Base-by-base conservation (phyloP, 2,888 invertebrate genomes). In the Ichneumon xanthorius region DNA sequence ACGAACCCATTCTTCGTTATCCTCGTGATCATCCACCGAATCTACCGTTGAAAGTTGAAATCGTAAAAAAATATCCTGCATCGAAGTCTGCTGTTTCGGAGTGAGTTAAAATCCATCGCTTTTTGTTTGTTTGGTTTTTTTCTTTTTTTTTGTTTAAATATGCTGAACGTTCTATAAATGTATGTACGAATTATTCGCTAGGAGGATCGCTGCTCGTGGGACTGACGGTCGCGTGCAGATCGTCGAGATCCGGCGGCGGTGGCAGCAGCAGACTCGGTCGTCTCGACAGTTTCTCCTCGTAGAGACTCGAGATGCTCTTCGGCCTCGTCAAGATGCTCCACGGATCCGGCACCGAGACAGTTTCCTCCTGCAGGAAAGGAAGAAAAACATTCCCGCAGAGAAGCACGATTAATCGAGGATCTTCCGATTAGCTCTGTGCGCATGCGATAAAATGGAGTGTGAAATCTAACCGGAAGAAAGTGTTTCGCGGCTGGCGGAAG, bases 401-500 rank as follows among this genome's bases (percentile, higher is more conserved):
- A 22, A 26, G n/a, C 22, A 58, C 58, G 58, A 9, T 11, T 11
- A 22, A 58, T 58, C 58, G 26, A 19, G 11, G 1, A 22, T 55
- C 3, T 22, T 22, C 11, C 58, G 58, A 58, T 58, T 58, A 26
- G 4, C 19, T 11, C 58, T 26, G 58, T 26, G 58, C n/a, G 9
- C 26, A 22, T 6, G 58, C 45, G 45, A 45, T 4, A 14, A 14
- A 61, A 70, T 68, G 16, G 40, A 63, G 50, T 45, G 19, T 16
- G 26, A n/a, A 78, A 50, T 67, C 9, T 63, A 19, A 58, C 58
- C 58, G 58, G 26, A 26, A 58, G 19, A 26, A 58, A 58, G 80
- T 93, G 92, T 87, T 93, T 93, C 76, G 92, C 88, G 16, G 89
- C 88, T 55, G 93, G 93, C 45, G 93, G 93, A 79, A 93, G 80